These are phyloP conservation scores for Gnatocerus cornutus DNA, from an alignment of 2,888 invertebrate genomes.

Conservation along the genomic window DNA sequence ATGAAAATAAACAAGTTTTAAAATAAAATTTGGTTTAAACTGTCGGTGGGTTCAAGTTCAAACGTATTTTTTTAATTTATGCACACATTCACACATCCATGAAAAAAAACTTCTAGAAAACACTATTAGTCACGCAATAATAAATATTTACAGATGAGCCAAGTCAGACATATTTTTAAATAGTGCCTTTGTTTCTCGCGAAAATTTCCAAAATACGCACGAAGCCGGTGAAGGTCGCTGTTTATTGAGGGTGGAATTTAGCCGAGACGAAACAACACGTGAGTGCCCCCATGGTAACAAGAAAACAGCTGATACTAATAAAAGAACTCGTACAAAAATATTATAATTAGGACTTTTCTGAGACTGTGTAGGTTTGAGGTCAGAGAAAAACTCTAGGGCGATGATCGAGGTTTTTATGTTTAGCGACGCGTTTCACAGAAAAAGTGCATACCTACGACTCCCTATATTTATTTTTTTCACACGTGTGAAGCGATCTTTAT, in stretches of 20 bases:
- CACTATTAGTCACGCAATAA: conserved; percentile 42
- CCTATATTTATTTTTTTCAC: conserved; percentile 36
- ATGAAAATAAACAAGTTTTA: conserved; percentile 39
- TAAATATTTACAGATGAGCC: conserved; percentile 29
- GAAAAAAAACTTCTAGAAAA: conserved; percentile 35
- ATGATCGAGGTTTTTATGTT: conserved; percentile 47
- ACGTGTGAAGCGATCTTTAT: conserved; percentile 41
- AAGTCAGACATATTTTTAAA: conserved; percentile 7
- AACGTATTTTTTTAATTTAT: conserved; percentile 39
- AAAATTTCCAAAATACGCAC: conserved; percentile 26
- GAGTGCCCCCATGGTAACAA: conserved; percentile 26
- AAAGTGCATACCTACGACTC: conserved; percentile 36
- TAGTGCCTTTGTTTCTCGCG: conserved; percentile 28
- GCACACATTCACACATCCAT: conserved; percentile 20
- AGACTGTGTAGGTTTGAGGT: conserved; percentile 50
- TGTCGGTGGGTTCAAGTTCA: conserved; percentile 47
- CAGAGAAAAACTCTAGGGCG: conserved; percentile 51
- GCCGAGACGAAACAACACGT: conserved; percentile 23
- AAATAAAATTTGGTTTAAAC: conserved; percentile 44
- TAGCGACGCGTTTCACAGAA: conserved; percentile 24
- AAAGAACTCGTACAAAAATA: conserved; percentile 45
- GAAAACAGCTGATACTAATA: conserved; percentile 42
- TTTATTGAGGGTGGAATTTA: conserved; percentile 21
- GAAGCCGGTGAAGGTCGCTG: conserved; percentile 17
- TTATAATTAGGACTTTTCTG: conserved; percentile 45